Conservation (phyloP, 2,888 invertebrate genomes). For the Drosophila hamatofila region DNA sequence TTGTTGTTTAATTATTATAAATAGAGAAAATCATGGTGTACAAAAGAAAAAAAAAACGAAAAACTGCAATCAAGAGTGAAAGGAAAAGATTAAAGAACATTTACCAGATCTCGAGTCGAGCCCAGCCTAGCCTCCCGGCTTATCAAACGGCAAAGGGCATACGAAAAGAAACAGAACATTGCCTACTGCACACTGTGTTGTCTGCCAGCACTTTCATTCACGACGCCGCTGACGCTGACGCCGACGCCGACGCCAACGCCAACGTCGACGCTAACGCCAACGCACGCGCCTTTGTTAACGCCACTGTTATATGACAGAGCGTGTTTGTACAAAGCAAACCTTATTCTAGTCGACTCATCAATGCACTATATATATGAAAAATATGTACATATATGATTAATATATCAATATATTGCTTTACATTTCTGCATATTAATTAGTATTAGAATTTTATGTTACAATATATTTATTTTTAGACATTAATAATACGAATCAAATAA, state of each 20-base stretch:
- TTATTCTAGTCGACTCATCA: neutral
- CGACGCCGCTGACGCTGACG: constrained; percentile 3
- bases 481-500: too few species aligned
- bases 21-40: neutral
- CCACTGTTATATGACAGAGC: constrained; percentile 41
- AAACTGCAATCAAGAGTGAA: constrained; percentile 11
- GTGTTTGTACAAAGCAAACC: constrained; percentile 1
- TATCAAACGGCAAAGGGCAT: constrained; percentile 19
- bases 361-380: constrained; percentile 12
- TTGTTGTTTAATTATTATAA: neutral
- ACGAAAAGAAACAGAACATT: neutral
- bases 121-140: neutral
- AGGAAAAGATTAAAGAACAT: constrained; percentile 2
- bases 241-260: neutral
- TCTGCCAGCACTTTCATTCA: constrained; percentile 24
- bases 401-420: too few species aligned
- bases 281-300: neutral
- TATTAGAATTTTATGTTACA: too few species aligned
- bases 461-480: too few species aligned
- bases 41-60: neutral
- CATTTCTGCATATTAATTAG: too few species aligned
- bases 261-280: neutral
- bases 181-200: constrained; percentile 13
- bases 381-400: too few species aligned
- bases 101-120: neutral